phyloP scores from a whole-genome alignment of 2,797 vertebrate genomes.

The Trematomus bernacchii region DNA sequence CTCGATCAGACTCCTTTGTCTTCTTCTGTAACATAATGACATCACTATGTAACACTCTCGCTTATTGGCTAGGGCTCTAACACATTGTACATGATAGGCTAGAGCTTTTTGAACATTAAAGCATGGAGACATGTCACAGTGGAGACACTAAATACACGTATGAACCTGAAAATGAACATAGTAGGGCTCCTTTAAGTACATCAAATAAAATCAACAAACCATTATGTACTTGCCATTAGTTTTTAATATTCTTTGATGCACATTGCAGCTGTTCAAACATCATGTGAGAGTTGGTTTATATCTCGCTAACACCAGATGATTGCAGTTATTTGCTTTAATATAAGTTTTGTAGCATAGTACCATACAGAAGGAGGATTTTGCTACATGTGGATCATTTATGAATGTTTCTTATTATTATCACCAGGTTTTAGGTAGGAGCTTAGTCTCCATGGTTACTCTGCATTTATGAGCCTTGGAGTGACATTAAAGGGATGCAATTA shows the following conservation, averaged over 20 bases:
- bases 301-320: background rate
- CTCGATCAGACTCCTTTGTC: too few species aligned
- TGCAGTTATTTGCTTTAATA: background rate
- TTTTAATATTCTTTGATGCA: background rate
- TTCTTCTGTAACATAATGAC: too few species aligned
- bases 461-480: conserved; percentile 54
- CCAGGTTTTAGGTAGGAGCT: conserved; percentile 52
- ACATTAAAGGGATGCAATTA: conserved; percentile 56
- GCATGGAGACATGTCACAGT: too few species aligned
- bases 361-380: background rate
- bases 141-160: background rate
- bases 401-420: conserved; percentile 40
- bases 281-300: background rate
- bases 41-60: too few species aligned
- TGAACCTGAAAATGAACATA: background rate
- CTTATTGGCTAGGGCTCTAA: too few species aligned
- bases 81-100: too few species aligned
- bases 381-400: conserved; percentile 28
- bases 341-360: conserved; percentile 15
- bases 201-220: background rate
- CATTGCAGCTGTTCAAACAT: background rate
- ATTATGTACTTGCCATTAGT: background rate
- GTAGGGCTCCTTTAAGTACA: background rate
- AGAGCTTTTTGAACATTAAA: too few species aligned
- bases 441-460: conserved; percentile 59